Base-by-base conservation (phyloP, 2,113 vertebrate genomes). In the Ciconia maguari region DNA sequence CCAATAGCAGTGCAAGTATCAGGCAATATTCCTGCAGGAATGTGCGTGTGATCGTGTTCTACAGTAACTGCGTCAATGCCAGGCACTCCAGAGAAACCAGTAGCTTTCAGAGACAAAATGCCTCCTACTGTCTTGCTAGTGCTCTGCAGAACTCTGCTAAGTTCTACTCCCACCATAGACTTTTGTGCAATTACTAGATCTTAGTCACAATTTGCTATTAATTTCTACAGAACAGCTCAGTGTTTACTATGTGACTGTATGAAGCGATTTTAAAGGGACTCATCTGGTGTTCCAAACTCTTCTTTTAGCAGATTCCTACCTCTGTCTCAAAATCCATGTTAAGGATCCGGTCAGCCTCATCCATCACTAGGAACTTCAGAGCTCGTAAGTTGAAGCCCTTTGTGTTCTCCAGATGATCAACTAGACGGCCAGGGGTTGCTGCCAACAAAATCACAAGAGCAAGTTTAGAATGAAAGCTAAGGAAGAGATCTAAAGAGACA, bases 241-340 rank as follows among this genome's bases (percentile, higher is more conserved):
- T 70, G 30, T 57, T 72, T 69, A 46, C 29, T 25, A 52, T 7
- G 9, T 36, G 64, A 76, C 49, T 8, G 0, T 13, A 51, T 3
- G 20, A 85, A 90, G 11, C 0, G 0, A 80, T 81, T 91, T 69
- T 36, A 65, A 89, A 66, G 36, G 14, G 15, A 48, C 30, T 41
- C 30, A 60, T 65, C 34, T 7, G 12, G 32, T 21, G 9, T 72
- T 91, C n/a, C 54, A 79, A 83, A 60, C 21, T 27, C 17, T 3
- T 86, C 30, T 75, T 75, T 85, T 10, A 44, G 36, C 32, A 86
- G 17, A 57, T 55, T 58, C 91, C 87, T 91, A 99, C 99, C 98
- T 99, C 99, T 12, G 99, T 99, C 97, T 99, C 99, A 93, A 99
- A 99, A 97, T 99, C 99, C 99, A 99, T 99, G 97, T 99, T 99